Evolutionary conservation across 2,888 invertebrate species (phyloP).

Genomic region (Eristalis arbustorum): DNA sequence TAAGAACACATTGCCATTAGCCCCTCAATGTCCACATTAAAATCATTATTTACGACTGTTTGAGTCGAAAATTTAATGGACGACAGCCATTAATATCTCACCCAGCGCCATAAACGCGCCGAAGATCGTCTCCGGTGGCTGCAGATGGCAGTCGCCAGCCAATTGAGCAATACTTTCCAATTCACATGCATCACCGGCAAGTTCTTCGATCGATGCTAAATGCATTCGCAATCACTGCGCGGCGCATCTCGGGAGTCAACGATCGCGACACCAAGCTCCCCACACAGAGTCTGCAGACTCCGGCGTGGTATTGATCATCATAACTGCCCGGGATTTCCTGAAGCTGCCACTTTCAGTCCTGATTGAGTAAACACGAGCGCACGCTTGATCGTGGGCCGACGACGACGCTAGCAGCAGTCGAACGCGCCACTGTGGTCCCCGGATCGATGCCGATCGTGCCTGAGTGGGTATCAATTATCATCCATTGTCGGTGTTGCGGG

Average conservation of each 20-base stretch:
- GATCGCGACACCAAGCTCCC: slow-evolving; percentile 38
- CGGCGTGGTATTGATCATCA: slow-evolving; percentile 23
- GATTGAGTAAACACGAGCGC: slow-evolving; percentile 46
- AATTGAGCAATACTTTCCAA: slow-evolving; percentile 50
- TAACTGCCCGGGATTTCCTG: slow-evolving; percentile 57
- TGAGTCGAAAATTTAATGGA: slow-evolving; percentile 53
- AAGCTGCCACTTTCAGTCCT: slow-evolving; percentile 51
- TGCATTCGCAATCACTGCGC: slow-evolving; percentile 24
- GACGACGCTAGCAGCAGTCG: slow-evolving; percentile 21
- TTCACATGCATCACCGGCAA: slow-evolving; percentile 42
- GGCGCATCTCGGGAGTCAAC: slow-evolving; percentile 46
- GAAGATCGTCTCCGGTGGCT: background rate
- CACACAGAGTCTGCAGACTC: background rate
- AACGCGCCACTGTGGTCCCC: slow-evolving; percentile 5
- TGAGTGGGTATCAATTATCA: slow-evolving; percentile 54
- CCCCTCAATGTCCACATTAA: slow-evolving; percentile 15
- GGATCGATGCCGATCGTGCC: slow-evolving; percentile 40
- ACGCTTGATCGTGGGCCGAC: slow-evolving; percentile 58
- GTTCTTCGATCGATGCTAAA: slow-evolving; percentile 4
- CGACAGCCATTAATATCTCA: slow-evolving; percentile 34
- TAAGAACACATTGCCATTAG: background rate
- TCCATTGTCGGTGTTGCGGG: background rate
- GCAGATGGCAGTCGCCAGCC: background rate
- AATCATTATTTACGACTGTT: slow-evolving; percentile 43
- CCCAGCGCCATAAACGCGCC: slow-evolving; percentile 21